Evolutionary conservation across 2,797 vertebrate species (phyloP), one percentile per base, ranked within the genome.

Genomic region (Peromyscus attwateri): DNA sequence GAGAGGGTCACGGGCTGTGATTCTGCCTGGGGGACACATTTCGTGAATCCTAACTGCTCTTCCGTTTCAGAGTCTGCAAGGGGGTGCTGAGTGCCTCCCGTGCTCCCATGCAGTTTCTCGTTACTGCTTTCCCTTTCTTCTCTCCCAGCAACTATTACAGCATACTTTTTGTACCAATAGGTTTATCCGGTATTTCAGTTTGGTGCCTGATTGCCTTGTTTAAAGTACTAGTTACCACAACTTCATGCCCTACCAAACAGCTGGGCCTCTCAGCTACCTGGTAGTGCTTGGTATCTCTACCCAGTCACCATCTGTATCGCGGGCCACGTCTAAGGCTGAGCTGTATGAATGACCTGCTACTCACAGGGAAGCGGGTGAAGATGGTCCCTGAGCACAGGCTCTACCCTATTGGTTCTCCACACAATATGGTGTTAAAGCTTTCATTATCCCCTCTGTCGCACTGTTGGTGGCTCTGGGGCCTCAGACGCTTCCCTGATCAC

Each of bases 401-500:
- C 52, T 92, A 9, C 60, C 16, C 66, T 29, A 46, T 29, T 1
- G 34, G 43, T 87, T 92, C 84, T 68, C 81, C 55, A 10, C 2
- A 94, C 93, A 84, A 10, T 34, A 37, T 10, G 2, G 2, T 66
- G 93, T 77, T 77, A 66, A 95, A 85, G 85, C 91, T 79, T 49
- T 83, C 21, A 25, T 80, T 83, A 62, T 75, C 52, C 64, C n/a
- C 52, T 60, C 34, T 81, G 89, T 91, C 66, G 89, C 87, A 80
- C 68, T 31, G 79, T 89, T 87, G 0, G n/a, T 82, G 43, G 92
- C 79, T 81, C 49, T 97, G 92, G 68, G 73, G 87, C 71, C 92
- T 70, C 88, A 76, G 49, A 57, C 79, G 92, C 79, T 84, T 92
- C 57, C 49, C 88, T 16, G 75, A 68, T 97, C 94, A 90, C 94